phyloP scores from a whole-genome alignment of 2,797 vertebrate genomes.

The Nannoperca obscura region DNA sequence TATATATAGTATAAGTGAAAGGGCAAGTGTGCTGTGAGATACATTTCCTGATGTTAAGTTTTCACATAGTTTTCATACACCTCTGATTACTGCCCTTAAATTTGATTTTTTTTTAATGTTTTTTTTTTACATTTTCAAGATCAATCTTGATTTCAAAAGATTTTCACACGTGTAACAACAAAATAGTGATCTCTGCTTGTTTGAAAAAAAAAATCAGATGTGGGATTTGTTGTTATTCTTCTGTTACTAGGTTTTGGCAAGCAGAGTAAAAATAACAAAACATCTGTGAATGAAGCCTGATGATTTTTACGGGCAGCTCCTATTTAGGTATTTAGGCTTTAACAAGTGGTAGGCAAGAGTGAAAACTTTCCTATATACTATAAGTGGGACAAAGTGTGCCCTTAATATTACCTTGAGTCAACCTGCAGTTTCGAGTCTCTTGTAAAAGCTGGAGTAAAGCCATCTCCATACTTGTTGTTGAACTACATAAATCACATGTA shows the following conservation, averaged over 20 bases:
- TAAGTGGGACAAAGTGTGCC: slow-evolving; percentile 58
- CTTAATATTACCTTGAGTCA: slow-evolving; percentile 66
- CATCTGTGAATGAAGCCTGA: slow-evolving; percentile 31
- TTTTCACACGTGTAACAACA: neutral
- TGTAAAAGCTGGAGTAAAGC: slow-evolving; percentile 42
- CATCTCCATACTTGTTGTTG: slow-evolving; percentile 40
- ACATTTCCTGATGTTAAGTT: neutral
- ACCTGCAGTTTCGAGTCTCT: slow-evolving; percentile 36
- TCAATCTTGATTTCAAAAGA: neutral
- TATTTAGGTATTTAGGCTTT: slow-evolving; percentile 49
- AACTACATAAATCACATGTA: slow-evolving; percentile 46
- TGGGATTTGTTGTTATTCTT: slow-evolving; percentile 5
- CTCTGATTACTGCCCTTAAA: neutral
- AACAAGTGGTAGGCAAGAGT: slow-evolving; percentile 25
- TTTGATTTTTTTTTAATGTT: neutral
- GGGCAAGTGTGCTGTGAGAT: neutral
- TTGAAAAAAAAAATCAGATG: neutral
- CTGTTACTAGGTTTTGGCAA: neutral
- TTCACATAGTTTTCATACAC: neutral
- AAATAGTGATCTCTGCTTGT: slow-evolving; percentile 2
- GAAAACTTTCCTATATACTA: slow-evolving; percentile 52
- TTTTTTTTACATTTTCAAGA: neutral
- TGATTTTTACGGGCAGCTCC: slow-evolving; percentile 30
- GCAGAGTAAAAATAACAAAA: slow-evolving; percentile 31
- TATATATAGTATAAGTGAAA: neutral